Base-by-base conservation (phyloP, 2,797 vertebrate genomes). In the Gouania willdenowi region DNA sequence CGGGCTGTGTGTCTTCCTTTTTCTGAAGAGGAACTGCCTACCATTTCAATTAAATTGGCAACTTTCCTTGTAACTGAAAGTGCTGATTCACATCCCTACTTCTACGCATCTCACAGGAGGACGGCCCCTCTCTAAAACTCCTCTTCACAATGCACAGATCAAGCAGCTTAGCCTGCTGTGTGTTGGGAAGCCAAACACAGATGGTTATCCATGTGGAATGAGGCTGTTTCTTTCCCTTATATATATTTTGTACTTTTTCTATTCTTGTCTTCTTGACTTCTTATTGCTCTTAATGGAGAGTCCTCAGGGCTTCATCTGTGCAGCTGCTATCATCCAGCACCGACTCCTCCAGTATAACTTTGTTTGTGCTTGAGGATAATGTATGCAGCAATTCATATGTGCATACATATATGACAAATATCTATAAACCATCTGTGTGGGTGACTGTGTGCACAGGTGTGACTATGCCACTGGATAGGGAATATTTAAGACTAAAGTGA, bases 141-240 rank as follows among this genome's bases (percentile, higher is more conserved):
- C 67, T 77, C 77, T 77, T 77, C 67, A 65, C 62, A 43, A 68
- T 76, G 68, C 77, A 74, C 28, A 18, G 55, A 60, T 47, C 49
- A 29, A 10, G 18, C 53, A 30, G 55, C 59, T 47, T 43, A 2
- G 30, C 45, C 59, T 49, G 54, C 59, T 57, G 61, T 38, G 59
- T 35, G 52, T 34, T 15, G 51, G 66, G 63, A 61, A 51, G 55
- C 67, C 48, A 41, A 75, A 72, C 70, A 66, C 77, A 71, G 73
- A 79, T 78, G 71, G 69, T 69, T 84, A 77, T 83, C 66, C 48
- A 28, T 8, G 49, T 36, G 37, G 24, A 36, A 39, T 59, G 59
- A 61, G 55, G 64, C 53, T 43, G 42, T 54, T 64, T 52, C 4
- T 20, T 16, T 6, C 27, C 31, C 19, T n/a, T n/a, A n/a, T 32